phyloP scores from a whole-genome alignment of 1,140 invertebrate genomes.

The Anadara kagoshimensis region DNA sequence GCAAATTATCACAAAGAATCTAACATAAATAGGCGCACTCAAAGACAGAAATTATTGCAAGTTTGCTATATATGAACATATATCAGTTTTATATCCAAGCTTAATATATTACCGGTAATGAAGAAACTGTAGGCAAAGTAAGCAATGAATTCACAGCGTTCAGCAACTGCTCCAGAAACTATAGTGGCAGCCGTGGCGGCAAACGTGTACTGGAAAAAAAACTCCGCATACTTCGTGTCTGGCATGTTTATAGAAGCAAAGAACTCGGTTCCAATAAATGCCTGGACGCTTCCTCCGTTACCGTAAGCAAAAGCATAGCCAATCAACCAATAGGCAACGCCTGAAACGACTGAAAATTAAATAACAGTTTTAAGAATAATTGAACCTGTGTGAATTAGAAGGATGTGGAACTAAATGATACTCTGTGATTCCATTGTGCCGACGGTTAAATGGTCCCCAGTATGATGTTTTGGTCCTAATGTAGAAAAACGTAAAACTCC shows the following conservation, averaged over 20 bases:
- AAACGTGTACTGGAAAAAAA: slow-evolving; percentile 70
- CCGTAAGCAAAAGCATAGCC: slow-evolving; percentile 78
- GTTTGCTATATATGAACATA: too few species aligned
- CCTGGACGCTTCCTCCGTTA: slow-evolving; percentile 52
- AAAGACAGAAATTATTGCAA: too few species aligned
- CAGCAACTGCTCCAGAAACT: slow-evolving; percentile 78
- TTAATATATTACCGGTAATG: slow-evolving; percentile 74
- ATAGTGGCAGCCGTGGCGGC: slow-evolving; percentile 71
- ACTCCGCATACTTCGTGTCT: slow-evolving; percentile 45
- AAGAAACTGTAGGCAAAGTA: slow-evolving; percentile 78
- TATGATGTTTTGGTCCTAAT: too few species aligned
- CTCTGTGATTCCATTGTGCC: too few species aligned
- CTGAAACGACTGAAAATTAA: slow-evolving; percentile 75
- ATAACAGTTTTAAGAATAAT: too few species aligned
- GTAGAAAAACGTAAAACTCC: too few species aligned
- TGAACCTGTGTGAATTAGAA: too few species aligned
- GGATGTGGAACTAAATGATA: too few species aligned
- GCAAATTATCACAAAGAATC: too few species aligned
- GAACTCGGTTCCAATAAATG: slow-evolving; percentile 59
- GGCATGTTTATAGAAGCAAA: slow-evolving; percentile 52
- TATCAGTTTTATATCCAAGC: too few species aligned
- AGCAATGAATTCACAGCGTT: slow-evolving; percentile 77
- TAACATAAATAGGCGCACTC: too few species aligned
- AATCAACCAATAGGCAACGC: slow-evolving; percentile 77
- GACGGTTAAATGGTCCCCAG: too few species aligned